Evolutionary conservation across 1,140 invertebrate species (phyloP).

Genomic region (Heliothis virescens): DNA sequence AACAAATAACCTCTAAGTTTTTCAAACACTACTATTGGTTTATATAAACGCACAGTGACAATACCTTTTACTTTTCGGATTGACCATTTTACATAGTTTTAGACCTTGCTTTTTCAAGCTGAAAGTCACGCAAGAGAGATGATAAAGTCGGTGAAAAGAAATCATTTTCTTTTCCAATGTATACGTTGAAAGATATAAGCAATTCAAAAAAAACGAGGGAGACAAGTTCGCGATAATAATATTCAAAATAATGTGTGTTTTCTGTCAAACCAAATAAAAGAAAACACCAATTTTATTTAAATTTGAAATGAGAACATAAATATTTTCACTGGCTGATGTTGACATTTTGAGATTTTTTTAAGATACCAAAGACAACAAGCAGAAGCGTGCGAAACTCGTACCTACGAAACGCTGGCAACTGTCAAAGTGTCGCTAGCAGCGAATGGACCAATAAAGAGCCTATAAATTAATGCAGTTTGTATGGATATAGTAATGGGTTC

Average conservation of each 20-base stretch:
- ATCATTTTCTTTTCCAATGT: slow-evolving; percentile 47
- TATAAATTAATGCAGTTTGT: too few species aligned
- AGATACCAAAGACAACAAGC: neutral
- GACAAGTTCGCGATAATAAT: neutral
- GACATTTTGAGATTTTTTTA: neutral
- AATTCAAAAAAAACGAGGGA: neutral
- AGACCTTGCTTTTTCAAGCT: slow-evolving; percentile 74
- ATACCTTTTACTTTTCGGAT: slow-evolving; percentile 74
- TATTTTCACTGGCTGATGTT: neutral
- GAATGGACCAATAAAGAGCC: too few species aligned
- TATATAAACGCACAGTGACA: slow-evolving; percentile 1
- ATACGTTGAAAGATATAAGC: slow-evolving; percentile 9
- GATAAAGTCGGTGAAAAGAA: slow-evolving; percentile 67
- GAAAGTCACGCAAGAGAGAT: slow-evolving; percentile 61
- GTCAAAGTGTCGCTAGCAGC: too few species aligned
- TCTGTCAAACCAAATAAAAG: neutral
- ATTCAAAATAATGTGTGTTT: neutral
- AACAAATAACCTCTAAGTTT: slow-evolving; percentile 56
- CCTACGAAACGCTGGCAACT: too few species aligned
- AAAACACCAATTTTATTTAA: neutral
- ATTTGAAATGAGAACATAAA: neutral
- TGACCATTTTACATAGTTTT: slow-evolving; percentile 78
- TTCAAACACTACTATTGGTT: neutral
- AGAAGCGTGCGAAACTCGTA: too few species aligned
- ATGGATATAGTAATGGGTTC: too few species aligned